Percentiles rank a stretch among this genome's conserved stretches.
Conservation (phyloP, 2,888 invertebrate genomes). For the Chrysopilus asiliformis region DNA sequence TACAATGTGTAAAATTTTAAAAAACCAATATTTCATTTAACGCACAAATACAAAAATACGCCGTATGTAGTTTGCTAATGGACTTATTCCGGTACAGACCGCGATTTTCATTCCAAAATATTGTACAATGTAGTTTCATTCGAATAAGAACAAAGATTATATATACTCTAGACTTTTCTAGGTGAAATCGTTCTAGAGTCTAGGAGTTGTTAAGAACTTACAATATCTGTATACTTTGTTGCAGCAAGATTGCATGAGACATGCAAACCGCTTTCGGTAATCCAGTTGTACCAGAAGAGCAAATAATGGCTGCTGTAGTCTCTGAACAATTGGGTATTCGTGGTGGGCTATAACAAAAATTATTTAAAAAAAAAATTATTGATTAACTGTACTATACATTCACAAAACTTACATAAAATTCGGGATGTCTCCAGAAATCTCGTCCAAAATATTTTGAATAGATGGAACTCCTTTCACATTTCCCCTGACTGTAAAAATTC, state of each 20-base stretch:
- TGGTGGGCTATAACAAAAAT: slow-evolving; percentile 3
- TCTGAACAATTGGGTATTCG: slow-evolving; percentile 6
- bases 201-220: too few species aligned
- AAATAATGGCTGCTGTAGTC: slow-evolving; percentile 20
- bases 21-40: too few species aligned
- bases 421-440: slow-evolving; percentile 12
- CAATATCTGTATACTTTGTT: too few species aligned
- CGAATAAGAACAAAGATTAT: too few species aligned
- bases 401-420: slow-evolving; percentile 12
- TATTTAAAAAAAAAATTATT: not conserved
- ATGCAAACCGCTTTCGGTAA: slow-evolving; percentile 27
- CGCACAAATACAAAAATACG: too few species aligned
- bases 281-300: slow-evolving; percentile 30
- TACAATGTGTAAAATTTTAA: not conserved
- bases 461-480: slow-evolving; percentile 18
- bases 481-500: slow-evolving; percentile 24
- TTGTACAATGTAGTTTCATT: too few species aligned
- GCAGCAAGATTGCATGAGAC: too few species aligned
- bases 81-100: too few species aligned
- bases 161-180: too few species aligned
- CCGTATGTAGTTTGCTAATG: too few species aligned
- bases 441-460: slow-evolving; percentile 19
- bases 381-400: not conserved
- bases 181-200: too few species aligned
- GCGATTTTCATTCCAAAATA: too few species aligned